A percentile compares a stretch with the other conserved stretches of the same genome.
Conservation (phyloP, 2,113 vertebrate species). For the Cyprinodon brontotheroides region DNA sequence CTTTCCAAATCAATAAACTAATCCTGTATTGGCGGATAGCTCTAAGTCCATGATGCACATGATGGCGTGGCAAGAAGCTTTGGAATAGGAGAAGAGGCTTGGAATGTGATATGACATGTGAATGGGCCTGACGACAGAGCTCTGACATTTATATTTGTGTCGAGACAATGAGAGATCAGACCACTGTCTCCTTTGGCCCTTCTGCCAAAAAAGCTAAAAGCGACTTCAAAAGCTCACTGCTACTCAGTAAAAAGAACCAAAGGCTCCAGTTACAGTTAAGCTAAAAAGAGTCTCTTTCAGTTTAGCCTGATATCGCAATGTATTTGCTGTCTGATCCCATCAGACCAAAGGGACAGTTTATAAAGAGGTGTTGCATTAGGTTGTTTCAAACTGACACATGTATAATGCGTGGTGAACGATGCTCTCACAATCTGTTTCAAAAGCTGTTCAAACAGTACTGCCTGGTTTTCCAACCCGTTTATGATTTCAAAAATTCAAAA, state of each 20-base stretch:
- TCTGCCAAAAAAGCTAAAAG: slow-evolving; percentile 49
- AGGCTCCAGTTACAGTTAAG: slow-evolving; percentile 61
- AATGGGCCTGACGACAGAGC: slow-evolving; percentile 66
- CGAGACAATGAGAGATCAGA: slow-evolving; percentile 72
- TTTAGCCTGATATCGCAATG: slow-evolving; percentile 35
- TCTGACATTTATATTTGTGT: slow-evolving; percentile 69
- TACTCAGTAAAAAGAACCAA: slow-evolving; percentile 41
- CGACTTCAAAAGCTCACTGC: slow-evolving; percentile 66
- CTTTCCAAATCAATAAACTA: slow-evolving; percentile 69
- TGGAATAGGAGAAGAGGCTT: slow-evolving; percentile 40
- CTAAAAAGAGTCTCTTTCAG: slow-evolving; percentile 67
- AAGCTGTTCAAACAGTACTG: not conserved
- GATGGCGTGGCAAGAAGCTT: slow-evolving; percentile 45
- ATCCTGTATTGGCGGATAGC: slow-evolving; percentile 60
- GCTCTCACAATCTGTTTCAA: not conserved
- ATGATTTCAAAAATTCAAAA: not conserved
- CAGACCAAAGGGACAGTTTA: slow-evolving; percentile 48
- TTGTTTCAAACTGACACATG: slow-evolving; percentile 27
- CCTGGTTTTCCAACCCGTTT: not conserved
- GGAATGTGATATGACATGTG: slow-evolving; percentile 54
- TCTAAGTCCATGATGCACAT: slow-evolving; percentile 54
- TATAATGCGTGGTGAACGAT: slow-evolving; percentile 20
- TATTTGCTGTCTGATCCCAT: slow-evolving; percentile 60
- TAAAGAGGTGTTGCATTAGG: slow-evolving; percentile 25
- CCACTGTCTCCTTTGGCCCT: slow-evolving; percentile 61